phyloP scores from a whole-genome alignment of 2,797 vertebrate genomes.

The Poeciliopsis paucimaculata region DNA sequence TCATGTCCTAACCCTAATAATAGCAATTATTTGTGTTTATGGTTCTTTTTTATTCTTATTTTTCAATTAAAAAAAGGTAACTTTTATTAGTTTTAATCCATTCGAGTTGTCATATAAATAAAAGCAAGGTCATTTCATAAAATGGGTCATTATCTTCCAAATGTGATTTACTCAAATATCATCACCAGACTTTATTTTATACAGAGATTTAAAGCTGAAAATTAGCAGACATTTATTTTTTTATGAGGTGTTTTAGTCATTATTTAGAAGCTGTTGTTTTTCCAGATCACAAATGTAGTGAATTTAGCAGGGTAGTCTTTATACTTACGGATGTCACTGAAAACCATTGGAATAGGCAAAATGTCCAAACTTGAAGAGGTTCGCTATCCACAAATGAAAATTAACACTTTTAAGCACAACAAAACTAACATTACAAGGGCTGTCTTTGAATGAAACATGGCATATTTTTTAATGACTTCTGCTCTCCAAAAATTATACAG shows the following conservation, averaged over 20 bases:
- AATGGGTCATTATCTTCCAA: not conserved
- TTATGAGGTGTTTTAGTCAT: not conserved
- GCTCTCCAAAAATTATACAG: not conserved
- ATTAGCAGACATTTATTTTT: not conserved
- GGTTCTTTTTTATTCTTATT: not conserved
- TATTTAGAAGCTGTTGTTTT: not conserved
- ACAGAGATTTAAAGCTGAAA: not conserved
- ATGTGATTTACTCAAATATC: not conserved
- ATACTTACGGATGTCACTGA: not conserved
- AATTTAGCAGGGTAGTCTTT: not conserved
- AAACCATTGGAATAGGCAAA: not conserved
- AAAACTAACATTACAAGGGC: not conserved
- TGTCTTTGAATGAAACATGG: not conserved
- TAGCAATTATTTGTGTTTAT: slow-evolving; percentile 5
- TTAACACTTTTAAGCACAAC: not conserved
- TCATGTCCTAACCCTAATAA: slow-evolving; percentile 19
- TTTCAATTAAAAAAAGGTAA: not conserved
- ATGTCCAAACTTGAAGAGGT: not conserved
- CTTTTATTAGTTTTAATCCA: not conserved
- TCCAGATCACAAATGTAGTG: not conserved
- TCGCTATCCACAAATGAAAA: not conserved
- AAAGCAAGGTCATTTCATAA: not conserved
- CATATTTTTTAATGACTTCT: not conserved
- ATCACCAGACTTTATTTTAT: not conserved
- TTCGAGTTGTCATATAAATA: not conserved